A percentile compares a stretch with the other conserved stretches of the same genome.
These are phyloP conservation scores for Zaprionus lineosus DNA, from an alignment of 2,888 invertebrate species.

Conservation along the genomic window DNA sequence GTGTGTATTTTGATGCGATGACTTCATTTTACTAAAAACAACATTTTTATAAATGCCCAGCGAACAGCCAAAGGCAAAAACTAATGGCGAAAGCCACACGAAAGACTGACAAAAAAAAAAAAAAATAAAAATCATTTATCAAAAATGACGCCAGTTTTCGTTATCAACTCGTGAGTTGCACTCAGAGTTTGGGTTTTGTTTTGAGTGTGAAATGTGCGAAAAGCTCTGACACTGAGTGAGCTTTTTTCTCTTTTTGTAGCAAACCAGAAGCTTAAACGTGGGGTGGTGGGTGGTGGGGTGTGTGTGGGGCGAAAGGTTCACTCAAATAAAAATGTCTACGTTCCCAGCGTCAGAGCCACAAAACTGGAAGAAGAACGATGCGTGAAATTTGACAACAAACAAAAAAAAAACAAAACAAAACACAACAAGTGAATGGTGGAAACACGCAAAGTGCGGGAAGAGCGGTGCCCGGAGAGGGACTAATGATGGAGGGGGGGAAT, in stretches of 20 bases:
- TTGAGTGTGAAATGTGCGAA: constrained; percentile 48
- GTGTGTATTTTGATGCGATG: constrained; percentile 59
- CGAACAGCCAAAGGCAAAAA: constrained; percentile 17
- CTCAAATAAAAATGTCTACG: constrained; percentile 34
- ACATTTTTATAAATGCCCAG: constrained; percentile 44
- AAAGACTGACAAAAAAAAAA: constrained; percentile 19
- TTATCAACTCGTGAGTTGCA: constrained; percentile 41
- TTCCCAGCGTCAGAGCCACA: constrained; percentile 24
- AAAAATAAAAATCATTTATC: constrained; percentile 69
- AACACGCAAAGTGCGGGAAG: neutral
- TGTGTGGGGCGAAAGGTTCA: neutral
- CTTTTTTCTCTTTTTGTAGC: neutral
- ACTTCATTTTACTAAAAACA: constrained; percentile 64
- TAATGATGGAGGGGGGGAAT: neutral
- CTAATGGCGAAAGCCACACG: constrained; percentile 49
- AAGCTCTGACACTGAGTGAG: constrained; percentile 30
- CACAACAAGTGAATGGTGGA: constrained; percentile 60
- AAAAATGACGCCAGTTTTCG: constrained; percentile 54
- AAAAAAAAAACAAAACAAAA: no score
- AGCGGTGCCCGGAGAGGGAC: no score
- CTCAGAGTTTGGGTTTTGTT: constrained; percentile 56
- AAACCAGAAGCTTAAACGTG: constrained; percentile 2
- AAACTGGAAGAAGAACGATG: constrained; percentile 52
- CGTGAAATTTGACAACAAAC: constrained; percentile 63
- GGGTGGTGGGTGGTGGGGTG: neutral